Evolutionary conservation across 2,797 vertebrate species (phyloP).

Genomic region (Babyrousa celebensis): DNA sequence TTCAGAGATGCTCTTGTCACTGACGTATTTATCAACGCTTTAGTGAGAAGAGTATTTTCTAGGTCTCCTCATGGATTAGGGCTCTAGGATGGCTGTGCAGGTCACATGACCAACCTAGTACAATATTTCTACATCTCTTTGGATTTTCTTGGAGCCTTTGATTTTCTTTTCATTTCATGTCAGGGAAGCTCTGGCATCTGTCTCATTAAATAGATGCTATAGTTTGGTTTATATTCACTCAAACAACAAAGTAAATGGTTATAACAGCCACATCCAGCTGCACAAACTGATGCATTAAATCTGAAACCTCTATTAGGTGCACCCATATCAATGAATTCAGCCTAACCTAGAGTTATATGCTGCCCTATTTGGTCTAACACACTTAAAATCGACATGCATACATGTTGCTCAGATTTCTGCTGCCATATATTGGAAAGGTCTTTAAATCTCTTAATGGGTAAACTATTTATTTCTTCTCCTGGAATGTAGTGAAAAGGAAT

Average conservation of each 20-base stretch:
- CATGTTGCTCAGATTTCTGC: background rate
- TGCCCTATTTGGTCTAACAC: background rate
- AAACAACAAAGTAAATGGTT: background rate
- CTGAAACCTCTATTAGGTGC: background rate
- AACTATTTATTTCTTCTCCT: background rate
- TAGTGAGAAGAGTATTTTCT: background rate
- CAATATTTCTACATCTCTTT: background rate
- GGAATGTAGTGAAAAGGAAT: background rate
- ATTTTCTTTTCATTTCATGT: background rate
- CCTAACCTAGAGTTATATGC: background rate
- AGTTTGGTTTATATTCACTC: background rate
- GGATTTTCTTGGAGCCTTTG: background rate
- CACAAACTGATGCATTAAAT: background rate
- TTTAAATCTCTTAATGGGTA: background rate
- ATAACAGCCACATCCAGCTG: background rate
- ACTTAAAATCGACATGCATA: background rate
- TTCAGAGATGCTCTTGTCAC: background rate
- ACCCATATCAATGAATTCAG: background rate
- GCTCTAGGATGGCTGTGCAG: background rate
- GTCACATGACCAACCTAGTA: background rate
- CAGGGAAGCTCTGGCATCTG: background rate
- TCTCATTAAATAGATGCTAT: background rate
- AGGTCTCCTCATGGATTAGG: background rate
- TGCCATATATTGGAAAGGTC: background rate
- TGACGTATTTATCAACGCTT: background rate